Percentiles rank a stretch among this genome's conserved stretches.
Conservation (phyloP, 2,888 invertebrate species). For the Cartodere bifasciata region DNA sequence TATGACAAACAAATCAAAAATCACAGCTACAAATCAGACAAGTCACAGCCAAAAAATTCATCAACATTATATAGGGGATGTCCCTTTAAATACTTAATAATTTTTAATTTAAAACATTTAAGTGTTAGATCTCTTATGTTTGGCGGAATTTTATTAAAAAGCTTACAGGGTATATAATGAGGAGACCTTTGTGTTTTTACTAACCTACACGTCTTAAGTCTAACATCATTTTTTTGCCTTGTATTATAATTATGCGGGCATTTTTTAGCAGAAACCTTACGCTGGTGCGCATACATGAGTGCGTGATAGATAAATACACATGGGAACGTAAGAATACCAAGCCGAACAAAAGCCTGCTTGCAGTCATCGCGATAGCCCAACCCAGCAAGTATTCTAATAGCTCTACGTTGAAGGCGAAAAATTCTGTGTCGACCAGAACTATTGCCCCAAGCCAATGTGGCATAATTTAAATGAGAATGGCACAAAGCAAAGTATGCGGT, state of each 20-base stretch:
- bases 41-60: background rate
- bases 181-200: background rate
- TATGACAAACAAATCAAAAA: background rate
- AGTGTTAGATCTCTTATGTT: background rate
- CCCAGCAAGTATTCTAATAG: no score
- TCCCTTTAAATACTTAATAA: background rate
- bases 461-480: background rate
- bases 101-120: background rate
- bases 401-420: no score
- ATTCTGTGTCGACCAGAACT: background rate
- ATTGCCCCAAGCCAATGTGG: background rate
- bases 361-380: background rate
- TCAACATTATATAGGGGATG: background rate
- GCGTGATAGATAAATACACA: background rate
- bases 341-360: no score
- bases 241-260: no score
- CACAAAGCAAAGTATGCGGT: no score
- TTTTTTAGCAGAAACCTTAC: no score
- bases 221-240: no score
- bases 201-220: background rate
- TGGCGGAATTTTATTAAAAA: background rate
- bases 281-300: conserved; percentile 1
- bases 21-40: background rate
- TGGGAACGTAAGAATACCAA: no score
- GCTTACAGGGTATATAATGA: background rate